Base-by-base conservation (phyloP, 2,113 vertebrate genomes). In the Motacilla tschutschensis region DNA sequence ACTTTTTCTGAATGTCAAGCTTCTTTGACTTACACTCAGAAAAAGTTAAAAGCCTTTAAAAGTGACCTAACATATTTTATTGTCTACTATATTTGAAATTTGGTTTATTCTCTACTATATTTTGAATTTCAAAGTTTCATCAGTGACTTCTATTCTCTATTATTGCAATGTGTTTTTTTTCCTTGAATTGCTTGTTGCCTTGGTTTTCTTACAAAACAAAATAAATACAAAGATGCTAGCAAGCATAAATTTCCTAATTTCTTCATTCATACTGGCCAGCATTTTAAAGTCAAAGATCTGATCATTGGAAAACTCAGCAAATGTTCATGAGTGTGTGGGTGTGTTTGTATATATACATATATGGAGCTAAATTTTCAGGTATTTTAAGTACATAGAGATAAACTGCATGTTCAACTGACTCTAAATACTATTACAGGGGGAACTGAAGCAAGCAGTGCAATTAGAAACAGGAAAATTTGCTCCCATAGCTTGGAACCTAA, bases 401-500 rank as follows among this genome's bases (percentile, higher is more conserved):
- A 95, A 94, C 79, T 92, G 62, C 85, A 88, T 66, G 80, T 96
- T 91, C 91, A 95, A 90, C 86, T 91, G 88, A 93, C 93, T 72
- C 89, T 85, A 95, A 95, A 95, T 91, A 94, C 64, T 77, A 93
- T 96, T 96, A 93, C 78, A 94, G 91, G 86, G 71, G 67, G 85
- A 95, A 80, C 28, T 93, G 86, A 91, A 95, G 89, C 82, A 95
- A 94, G 62, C 78, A 93, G 79, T 87, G 84, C 87, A 95, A 96
- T 95, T 96, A 96, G 90, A 94, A 95, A 93, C 14, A 67, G 87
- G 76, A 95, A 96, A 93, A 91, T 77, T 87, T 84, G 64, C 64
- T 89, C 79, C 64, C 41, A 69, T 69, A 93, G 60, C 86, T 94
- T 78, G 89, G 87, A 9, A 26, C 46, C 66, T 95, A 94, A 82